phyloP scores from a whole-genome alignment of 1,140 invertebrate genomes.

The Halyomorpha halys region DNA sequence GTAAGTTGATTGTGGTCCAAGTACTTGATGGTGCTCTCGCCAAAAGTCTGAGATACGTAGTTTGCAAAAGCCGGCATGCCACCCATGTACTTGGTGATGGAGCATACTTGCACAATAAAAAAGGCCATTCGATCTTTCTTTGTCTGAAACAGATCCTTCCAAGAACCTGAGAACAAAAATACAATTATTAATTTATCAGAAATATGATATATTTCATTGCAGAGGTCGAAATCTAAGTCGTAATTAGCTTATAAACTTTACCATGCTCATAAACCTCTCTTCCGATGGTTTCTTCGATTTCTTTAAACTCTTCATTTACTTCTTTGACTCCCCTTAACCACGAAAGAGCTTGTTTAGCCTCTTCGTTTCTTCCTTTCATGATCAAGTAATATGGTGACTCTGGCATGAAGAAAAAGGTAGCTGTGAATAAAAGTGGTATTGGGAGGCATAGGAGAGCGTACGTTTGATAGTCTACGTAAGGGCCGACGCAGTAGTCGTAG shows the following conservation, averaged over 20 bases:
- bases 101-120: no score
- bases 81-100: no score
- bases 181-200: no score
- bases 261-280: conserved; percentile 51
- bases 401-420: conserved; percentile 61
- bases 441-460: conserved; percentile 53
- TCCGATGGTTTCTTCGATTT: conserved; percentile 26
- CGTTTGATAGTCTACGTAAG: conserved; percentile 52
- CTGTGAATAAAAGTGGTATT: conserved; percentile 49
- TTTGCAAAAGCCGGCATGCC: no score
- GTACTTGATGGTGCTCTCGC: no score
- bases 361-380: conserved; percentile 44
- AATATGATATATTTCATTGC: no score
- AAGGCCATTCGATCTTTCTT: no score
- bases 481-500: conserved; percentile 62
- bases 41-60: no score
- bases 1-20: background rate
- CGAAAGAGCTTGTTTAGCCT: conserved; percentile 51
- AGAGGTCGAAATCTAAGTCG: no score
- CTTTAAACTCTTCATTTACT: conserved; percentile 25
- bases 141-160: no score
- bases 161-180: no score
- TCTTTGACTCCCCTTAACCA: conserved; percentile 45
- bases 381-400: conserved; percentile 69
- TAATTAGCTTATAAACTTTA: conserved; percentile 59